Percentiles rank a stretch among this genome's conserved stretches.
Conservation (phyloP, 2,888 invertebrate species). For the Lycia hirtaria region DNA sequence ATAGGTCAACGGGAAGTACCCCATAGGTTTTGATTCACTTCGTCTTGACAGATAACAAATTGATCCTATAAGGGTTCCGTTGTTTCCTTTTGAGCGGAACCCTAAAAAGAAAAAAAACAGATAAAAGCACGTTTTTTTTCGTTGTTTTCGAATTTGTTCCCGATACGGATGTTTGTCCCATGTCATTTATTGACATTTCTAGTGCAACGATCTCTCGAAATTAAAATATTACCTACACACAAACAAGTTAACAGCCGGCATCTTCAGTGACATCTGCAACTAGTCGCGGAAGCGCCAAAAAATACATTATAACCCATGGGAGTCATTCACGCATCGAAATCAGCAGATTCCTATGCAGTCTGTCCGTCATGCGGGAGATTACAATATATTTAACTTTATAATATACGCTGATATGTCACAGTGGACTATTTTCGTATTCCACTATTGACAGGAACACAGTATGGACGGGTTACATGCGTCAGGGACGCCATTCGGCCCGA, state of each 20-base stretch:
- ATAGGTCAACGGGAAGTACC: no score
- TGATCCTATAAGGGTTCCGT: no score
- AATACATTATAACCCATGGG: constrained; percentile 9
- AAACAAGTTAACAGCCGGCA: constrained; percentile 6
- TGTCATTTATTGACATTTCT: neutral
- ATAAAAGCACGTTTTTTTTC: no score
- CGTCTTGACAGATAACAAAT: no score
- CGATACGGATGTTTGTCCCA: no score
- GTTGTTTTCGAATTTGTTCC: no score
- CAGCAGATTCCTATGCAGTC: constrained; percentile 17
- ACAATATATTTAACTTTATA: constrained; percentile 35
- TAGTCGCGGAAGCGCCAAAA: constrained; percentile 11
- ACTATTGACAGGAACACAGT: neutral
- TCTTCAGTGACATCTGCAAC: constrained; percentile 20
- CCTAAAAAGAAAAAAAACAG: no score
- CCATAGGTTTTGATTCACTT: no score
- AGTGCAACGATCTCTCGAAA: neutral
- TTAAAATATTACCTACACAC: neutral
- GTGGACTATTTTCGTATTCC: neutral
- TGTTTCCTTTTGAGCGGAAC: no score
- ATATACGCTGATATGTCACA: constrained; percentile 20
- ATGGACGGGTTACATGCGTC: constrained; percentile 8
- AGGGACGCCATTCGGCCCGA: no score
- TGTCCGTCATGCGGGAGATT: constrained; percentile 25
- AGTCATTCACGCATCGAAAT: constrained; percentile 11